These are phyloP conservation scores for Melinopterus prodromus DNA, from an alignment of 2,888 invertebrate genomes.

Conservation along the genomic window DNA sequence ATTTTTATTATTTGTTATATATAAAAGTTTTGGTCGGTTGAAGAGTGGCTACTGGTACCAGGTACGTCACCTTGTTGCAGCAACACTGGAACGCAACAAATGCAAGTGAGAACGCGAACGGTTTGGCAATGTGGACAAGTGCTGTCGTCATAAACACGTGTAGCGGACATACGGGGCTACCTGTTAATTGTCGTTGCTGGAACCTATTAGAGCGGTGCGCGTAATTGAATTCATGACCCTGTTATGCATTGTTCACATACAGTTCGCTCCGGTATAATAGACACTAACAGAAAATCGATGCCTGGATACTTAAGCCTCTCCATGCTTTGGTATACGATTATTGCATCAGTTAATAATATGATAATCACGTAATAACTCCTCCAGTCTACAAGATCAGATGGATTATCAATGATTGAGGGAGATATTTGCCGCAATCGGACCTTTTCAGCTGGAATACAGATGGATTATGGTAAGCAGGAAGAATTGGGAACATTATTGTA, in stretches of 20 bases:
- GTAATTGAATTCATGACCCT: conserved; percentile 4
- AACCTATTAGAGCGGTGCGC: neutral
- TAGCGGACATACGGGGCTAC: conserved; percentile 21
- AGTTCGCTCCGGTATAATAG: neutral
- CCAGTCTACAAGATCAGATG: too few species aligned
- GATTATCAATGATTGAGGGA: too few species aligned
- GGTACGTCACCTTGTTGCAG: too few species aligned
- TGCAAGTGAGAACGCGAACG: neutral
- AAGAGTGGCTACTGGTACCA: too few species aligned
- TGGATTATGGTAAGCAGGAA: too few species aligned
- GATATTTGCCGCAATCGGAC: too few species aligned
- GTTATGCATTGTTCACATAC: conserved; percentile 4
- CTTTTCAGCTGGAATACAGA: too few species aligned
- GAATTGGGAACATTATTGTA: too few species aligned
- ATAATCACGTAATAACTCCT: too few species aligned
- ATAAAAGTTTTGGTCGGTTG: too few species aligned
- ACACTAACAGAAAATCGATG: neutral
- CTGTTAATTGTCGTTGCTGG: conserved; percentile 22
- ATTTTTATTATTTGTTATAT: too few species aligned
- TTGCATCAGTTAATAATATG: neutral
- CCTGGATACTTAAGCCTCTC: neutral
- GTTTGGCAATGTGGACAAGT: neutral
- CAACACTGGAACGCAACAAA: neutral
- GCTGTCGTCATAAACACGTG: conserved; percentile 19
- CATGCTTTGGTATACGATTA: neutral